phyloP scores from a whole-genome alignment of 2,797 vertebrate genomes.

The Notamacropus eugenii region DNA sequence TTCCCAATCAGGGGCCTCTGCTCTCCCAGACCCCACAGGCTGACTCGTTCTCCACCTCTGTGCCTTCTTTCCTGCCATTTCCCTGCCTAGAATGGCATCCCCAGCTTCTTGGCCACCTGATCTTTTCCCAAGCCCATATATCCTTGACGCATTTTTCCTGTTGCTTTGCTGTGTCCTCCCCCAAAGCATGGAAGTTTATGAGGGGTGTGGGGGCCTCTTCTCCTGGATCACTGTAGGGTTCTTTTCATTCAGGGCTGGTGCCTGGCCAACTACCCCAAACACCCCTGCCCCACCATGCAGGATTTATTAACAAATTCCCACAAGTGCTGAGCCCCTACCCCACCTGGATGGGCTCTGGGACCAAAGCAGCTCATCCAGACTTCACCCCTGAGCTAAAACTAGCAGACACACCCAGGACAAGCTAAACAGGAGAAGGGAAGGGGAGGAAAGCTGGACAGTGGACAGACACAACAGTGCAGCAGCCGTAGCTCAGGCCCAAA shows the following conservation, averaged over 20 bases:
- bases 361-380: not conserved
- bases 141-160: not conserved
- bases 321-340: not conserved
- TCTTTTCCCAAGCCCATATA: not conserved
- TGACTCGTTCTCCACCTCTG: not conserved
- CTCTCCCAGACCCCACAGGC: not conserved
- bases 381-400: not conserved
- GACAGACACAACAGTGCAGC: not conserved
- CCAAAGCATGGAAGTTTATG: not conserved
- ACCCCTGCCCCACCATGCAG: not conserved
- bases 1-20: constrained; percentile 34
- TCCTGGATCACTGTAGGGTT: not conserved
- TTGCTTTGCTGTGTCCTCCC: not conserved
- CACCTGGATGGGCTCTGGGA: not conserved
- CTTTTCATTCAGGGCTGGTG: not conserved
- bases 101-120: not conserved
- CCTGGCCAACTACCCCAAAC: not conserved
- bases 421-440: not conserved
- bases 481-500: not conserved
- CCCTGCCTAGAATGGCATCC: not conserved
- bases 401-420: not conserved
- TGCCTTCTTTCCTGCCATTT: not conserved
- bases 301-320: not conserved
- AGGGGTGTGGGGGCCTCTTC: not conserved
- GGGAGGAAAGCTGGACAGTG: not conserved